Percentiles rank a stretch among this genome's conserved stretches.
phyloP scores from a whole-genome alignment of 2,797 vertebrate species.

The Gymnodraco acuticeps region DNA sequence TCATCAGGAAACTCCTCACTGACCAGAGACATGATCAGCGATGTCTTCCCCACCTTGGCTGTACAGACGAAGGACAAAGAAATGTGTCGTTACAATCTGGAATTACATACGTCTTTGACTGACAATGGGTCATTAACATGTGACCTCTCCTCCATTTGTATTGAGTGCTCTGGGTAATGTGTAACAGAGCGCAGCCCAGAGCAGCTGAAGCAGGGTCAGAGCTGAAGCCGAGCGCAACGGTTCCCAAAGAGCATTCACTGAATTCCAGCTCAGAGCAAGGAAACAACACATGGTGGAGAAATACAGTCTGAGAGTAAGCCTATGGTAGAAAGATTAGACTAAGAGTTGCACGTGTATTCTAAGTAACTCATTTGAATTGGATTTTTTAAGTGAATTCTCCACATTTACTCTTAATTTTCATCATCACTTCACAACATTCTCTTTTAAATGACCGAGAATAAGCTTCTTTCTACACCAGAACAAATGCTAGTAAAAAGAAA shows the following conservation, averaged over 20 bases:
- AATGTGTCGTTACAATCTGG: not conserved
- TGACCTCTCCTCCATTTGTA: not conserved
- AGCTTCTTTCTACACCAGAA: not conserved
- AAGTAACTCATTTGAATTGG: not conserved
- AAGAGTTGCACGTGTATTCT: not conserved
- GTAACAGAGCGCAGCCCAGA: conserved; percentile 18
- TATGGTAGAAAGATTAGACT: not conserved
- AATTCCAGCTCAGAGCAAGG: not conserved
- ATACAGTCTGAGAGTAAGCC: not conserved
- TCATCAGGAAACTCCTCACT: conserved; percentile 99
- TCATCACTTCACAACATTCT: not conserved
- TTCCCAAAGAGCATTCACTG: not conserved
- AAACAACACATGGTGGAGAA: not conserved
- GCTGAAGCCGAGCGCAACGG: not conserved
- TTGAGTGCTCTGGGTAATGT: not conserved
- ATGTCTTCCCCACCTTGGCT: conserved; percentile 99
- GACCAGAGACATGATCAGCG: conserved; percentile 98
- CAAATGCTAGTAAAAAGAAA: not conserved
- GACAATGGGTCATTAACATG: not conserved
- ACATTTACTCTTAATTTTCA: not conserved
- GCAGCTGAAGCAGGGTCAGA: conserved; percentile 21
- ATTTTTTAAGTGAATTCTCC: not conserved
- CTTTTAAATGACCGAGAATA: not conserved
- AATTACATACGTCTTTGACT: not conserved
- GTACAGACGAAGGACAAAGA: conserved; percentile 66